Percentiles rank a stretch among this genome's conserved stretches.
Conservation (phyloP, 1,140 invertebrate genomes). For the Cyphomyrmex costatus region DNA sequence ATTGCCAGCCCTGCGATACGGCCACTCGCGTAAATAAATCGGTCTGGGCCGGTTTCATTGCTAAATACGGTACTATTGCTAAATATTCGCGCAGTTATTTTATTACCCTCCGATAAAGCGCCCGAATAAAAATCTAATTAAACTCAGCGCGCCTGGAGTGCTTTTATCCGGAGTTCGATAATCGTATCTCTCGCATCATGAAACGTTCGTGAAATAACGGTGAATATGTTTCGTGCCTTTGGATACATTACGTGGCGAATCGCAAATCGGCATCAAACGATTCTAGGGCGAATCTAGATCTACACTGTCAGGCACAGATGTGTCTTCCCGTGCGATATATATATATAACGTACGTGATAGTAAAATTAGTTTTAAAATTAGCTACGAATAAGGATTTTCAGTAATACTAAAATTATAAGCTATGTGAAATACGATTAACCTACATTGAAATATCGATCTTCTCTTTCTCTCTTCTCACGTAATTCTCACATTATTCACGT, state of each 20-base stretch:
- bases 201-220: constrained; percentile 29
- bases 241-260: not conserved
- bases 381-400: constrained; percentile 1
- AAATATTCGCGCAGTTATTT: constrained; percentile 54
- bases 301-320: not conserved
- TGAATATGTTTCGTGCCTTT: constrained; percentile 23
- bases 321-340: not conserved
- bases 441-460: constrained; percentile 11
- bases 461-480: not conserved
- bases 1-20: constrained; percentile 31
- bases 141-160: constrained; percentile 34
- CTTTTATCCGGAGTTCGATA: constrained; percentile 52
- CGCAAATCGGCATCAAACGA: constrained; percentile 25
- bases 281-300: constrained; percentile 15
- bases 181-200: constrained; percentile 49
- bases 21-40: constrained; percentile 27
- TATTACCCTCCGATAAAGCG: constrained; percentile 58
- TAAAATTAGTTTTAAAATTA: constrained; percentile 27
- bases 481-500: not conserved
- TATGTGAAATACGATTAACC: constrained; percentile 16
- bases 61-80: constrained; percentile 19
- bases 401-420: constrained; percentile 5
- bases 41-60: constrained; percentile 13
- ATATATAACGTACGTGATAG: too few species aligned
- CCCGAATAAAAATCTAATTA: constrained; percentile 63